Evolutionary conservation across 2,797 vertebrate species (phyloP), one percentile per base, ranked within the genome.

Genomic region (Lepilemur ruficaudatus): DNA sequence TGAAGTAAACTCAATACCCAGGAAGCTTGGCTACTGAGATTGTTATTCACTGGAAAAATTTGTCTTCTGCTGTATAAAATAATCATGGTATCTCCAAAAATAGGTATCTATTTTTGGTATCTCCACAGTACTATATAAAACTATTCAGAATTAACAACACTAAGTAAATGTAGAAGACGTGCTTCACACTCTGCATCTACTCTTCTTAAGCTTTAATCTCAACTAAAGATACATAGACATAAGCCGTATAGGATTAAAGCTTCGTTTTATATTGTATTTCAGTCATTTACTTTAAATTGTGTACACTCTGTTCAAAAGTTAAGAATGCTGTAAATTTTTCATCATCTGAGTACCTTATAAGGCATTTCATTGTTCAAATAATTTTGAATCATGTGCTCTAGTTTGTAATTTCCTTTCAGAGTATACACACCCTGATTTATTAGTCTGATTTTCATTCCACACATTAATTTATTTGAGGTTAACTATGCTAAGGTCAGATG

Each of bases 401-500:
- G 46, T 82, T 70, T 61, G 57, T 6, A 89, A 70, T 92, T 93
- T 94, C 81, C 88, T 96, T 87, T 83, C 30, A 25, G 80, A 94
- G 38, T 13, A 61, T 55, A 88, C 43, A 94, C 63, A 90, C 84
- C 90, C 83, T 91, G 85, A 96, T 73, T 93, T 86, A 91, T 91
- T 84, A 94, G 50, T 81, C 91, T 85, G 65, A 93, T 79, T 94
- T 81, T 79, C 63, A 94, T 52, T 89, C 61, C 73, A 93, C 57
- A 79, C 32, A 52, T 50, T 73, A 90, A 90, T 94, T 97, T 96
- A 95, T 86, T 91, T 86, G 69, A 92, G 78, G 81, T 75, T 80
- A 95, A 92, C 50, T 78, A 63, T 63, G 81, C 48, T 88, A 87
- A 95, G 50, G 78, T 84, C 85, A 95, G 59, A 69, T 84, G 28